These are phyloP conservation scores for Tetramorium bicarinatum DNA, from an alignment of 2,888 invertebrate genomes.

Conservation along the genomic window DNA sequence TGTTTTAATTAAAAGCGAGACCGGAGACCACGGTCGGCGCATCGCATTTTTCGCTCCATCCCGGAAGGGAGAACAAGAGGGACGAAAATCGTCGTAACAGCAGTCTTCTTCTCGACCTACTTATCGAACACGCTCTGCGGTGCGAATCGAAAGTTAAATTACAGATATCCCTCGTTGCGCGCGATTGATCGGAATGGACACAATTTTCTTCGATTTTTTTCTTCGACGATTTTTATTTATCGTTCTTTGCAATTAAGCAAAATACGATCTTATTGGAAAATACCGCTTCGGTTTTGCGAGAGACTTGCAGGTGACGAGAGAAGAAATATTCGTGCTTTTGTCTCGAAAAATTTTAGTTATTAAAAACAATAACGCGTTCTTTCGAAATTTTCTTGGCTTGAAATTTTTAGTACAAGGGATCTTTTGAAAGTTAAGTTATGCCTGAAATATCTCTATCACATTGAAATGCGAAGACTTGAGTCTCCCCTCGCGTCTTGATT, in stretches of 20 bases:
- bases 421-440: constrained; percentile 23
- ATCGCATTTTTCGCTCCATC: constrained; percentile 33
- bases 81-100: background rate
- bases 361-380: background rate
- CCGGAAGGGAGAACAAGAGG: constrained; percentile 16
- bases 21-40: constrained; percentile 49
- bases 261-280: background rate
- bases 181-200: constrained; percentile 5
- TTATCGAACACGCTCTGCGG: background rate
- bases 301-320: background rate
- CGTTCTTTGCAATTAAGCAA: background rate
- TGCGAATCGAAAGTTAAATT: constrained; percentile 38
- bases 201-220: background rate
- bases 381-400: background rate
- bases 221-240: background rate
- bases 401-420: constrained; percentile 2
- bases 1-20: constrained; percentile 82
- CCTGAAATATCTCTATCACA: constrained; percentile 21
- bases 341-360: background rate
- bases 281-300: background rate
- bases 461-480: background rate
- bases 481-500: constrained; percentile 32
- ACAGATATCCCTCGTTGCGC: constrained; percentile 1
- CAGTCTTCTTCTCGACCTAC: constrained; percentile 17
- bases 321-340: background rate